Base-by-base conservation (phyloP, 2,113 vertebrate genomes). In the Caracal caracal region DNA sequence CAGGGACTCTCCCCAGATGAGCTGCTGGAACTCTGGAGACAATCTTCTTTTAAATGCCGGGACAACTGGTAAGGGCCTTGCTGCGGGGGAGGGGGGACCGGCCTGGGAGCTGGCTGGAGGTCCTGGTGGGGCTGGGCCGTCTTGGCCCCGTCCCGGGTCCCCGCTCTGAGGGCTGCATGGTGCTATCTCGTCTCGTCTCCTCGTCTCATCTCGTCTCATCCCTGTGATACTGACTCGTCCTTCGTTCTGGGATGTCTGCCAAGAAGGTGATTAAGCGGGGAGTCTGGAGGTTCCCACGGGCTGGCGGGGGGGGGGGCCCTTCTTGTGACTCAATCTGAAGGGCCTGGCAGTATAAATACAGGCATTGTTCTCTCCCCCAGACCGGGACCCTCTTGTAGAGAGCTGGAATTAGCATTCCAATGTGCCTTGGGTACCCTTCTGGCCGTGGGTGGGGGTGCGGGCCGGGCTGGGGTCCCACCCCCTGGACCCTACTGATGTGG, bases 1-100 rank as follows among this genome's bases (percentile, higher is more conserved):
- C 98, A 98, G 95, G 97, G 91, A 19, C 98, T 99, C 95, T 98
- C 98, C 15, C 56, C 87, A 0, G 95, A 97, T 53, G 98, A 98
- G 33, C 98, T 99, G 82, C 97, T 92, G 96, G 98, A 94, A 0
- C 94, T 99, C 4, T 99, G 99, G 99, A 96, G 97, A 92, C 98
- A 98, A 51, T 98, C 98, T 3, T 99, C 99, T 1, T 99, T 99
- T 95, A 99, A 99, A 97, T 99, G 99, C 91, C 98, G 94, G 86
- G 98, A 99, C 96, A 98, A 99, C 94, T 99, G 99, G 99, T 99
- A 97, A 98, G 99, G 68, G 8, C 5, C 11, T n/a, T 10, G 49
- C 33, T 49, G 22, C 0, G 0, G 10, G 0, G 0, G 0, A 30
- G 26, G 10, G 35, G 35, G 37, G 51, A 53, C 61, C 8, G 16